A percentile compares a stretch with the other conserved stretches of the same genome.
Evolutionary conservation across 2,797 vertebrate species (phyloP).

Genomic region (Trachops cirrhosus): DNA sequence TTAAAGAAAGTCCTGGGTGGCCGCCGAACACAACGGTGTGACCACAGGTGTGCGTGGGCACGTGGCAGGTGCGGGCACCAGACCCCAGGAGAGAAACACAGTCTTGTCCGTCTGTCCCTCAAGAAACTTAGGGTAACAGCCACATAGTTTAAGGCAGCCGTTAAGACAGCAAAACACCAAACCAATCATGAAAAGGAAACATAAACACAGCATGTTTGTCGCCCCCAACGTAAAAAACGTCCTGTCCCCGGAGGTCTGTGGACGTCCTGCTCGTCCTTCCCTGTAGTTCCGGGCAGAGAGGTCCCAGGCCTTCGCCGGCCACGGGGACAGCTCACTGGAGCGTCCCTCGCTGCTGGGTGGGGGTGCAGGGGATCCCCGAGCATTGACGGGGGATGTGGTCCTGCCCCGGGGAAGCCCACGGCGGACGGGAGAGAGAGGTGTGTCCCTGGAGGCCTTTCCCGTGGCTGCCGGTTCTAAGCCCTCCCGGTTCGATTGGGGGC

Average conservation of each 20-base stretch:
- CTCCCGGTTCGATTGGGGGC: background rate
- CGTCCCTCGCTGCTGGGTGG: background rate
- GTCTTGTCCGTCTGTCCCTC: background rate
- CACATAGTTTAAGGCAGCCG: background rate
- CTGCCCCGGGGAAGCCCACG: background rate
- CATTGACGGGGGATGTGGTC: background rate
- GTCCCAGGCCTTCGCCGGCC: background rate
- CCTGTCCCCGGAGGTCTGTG: background rate
- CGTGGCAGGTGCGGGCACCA: background rate
- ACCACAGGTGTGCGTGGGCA: background rate
- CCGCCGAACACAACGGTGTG: background rate
- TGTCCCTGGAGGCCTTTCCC: background rate
- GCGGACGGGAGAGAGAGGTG: background rate
- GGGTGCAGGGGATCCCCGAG: background rate
- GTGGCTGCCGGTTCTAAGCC: background rate
- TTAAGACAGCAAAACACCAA: background rate
- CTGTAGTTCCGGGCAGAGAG: background rate
- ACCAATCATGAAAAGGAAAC: background rate
- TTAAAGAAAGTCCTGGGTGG: background rate
- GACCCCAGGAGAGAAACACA: background rate
- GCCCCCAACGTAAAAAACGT: background rate
- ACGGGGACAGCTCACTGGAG: background rate
- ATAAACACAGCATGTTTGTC: background rate
- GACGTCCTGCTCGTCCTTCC: background rate
- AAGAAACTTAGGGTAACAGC: background rate